phyloP scores from a whole-genome alignment of 2,797 vertebrate species.

The Steatocranus sp. region DNA sequence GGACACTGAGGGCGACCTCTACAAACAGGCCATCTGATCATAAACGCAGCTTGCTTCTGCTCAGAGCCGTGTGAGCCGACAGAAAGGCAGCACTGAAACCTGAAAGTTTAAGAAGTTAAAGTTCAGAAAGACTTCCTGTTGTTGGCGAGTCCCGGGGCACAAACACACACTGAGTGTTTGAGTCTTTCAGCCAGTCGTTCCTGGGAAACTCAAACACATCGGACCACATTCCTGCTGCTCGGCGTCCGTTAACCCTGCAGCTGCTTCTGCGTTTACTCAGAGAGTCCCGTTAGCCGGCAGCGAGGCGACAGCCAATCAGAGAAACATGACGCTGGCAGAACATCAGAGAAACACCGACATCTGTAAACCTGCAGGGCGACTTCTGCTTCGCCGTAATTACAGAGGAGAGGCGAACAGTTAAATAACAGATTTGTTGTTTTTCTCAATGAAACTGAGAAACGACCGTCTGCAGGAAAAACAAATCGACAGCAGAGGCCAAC shows the following conservation, averaged over 20 bases:
- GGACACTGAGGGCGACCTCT: neutral
- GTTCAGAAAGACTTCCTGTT: neutral
- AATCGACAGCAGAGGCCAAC: neutral
- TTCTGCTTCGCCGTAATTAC: neutral
- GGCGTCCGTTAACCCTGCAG: conserved; percentile 20
- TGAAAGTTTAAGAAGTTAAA: fast-evolving
- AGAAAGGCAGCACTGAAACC: neutral
- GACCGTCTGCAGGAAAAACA: neutral
- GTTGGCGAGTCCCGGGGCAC: fast-evolving
- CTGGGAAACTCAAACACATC: conserved; percentile 50
- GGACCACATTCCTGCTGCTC: conserved; percentile 46
- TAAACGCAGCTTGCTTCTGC: neutral
- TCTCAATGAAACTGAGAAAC: neutral
- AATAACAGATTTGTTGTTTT: neutral
- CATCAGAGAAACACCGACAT: neutral
- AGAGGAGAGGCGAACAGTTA: neutral
- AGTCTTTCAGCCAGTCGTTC: neutral
- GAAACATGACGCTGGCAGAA: neutral
- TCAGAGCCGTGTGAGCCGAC: neutral
- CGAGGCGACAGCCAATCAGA: neutral
- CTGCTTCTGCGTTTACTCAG: neutral
- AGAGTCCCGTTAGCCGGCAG: neutral
- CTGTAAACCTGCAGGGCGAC: neutral
- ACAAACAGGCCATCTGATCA: neutral
- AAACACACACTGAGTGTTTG: neutral